A percentile compares a stretch with the other conserved stretches of the same genome.
Evolutionary conservation across 2,113 vertebrate genomes (phyloP).

Genomic region (Penelope pileata): DNA sequence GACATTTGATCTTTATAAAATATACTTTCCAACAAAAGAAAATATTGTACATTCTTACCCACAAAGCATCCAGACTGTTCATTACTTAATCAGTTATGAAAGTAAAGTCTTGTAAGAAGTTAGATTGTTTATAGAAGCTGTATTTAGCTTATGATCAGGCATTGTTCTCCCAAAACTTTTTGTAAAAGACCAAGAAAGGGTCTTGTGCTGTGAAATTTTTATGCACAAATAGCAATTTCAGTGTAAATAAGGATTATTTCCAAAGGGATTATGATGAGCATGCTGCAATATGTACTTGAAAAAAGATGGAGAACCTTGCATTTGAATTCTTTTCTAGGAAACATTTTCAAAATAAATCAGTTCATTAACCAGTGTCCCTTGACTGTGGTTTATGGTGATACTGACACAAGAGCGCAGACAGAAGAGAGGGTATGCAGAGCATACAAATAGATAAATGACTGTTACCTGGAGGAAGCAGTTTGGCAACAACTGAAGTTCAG

Average conservation of each 20-base stretch:
- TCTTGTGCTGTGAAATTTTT: not conserved
- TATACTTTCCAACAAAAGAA: constrained; percentile 62
- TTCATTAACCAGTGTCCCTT: not conserved
- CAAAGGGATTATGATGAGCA: not conserved
- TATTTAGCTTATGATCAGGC: not conserved
- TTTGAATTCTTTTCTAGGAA: not conserved
- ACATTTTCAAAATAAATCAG: not conserved
- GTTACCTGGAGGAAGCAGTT: constrained; percentile 2
- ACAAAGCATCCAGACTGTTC: not conserved
- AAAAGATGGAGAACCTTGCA: not conserved
- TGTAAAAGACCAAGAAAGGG: not conserved
- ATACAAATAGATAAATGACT: not conserved
- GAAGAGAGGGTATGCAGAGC: not conserved
- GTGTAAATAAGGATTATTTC: not conserved
- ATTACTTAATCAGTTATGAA: constrained; percentile 52
- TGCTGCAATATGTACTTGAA: not conserved
- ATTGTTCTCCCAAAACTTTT: not conserved
- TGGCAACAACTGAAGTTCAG: not conserved
- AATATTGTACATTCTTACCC: constrained; percentile 48
- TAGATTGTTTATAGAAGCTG: constrained; percentile 23
- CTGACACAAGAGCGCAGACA: not conserved
- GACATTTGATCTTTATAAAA: constrained; percentile 58
- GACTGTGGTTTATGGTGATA: not conserved
- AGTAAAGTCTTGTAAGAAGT: constrained; percentile 10
- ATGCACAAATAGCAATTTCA: not conserved